Conservation (phyloP, 2,797 vertebrate species). For the Pseudochirops corinnae region DNA sequence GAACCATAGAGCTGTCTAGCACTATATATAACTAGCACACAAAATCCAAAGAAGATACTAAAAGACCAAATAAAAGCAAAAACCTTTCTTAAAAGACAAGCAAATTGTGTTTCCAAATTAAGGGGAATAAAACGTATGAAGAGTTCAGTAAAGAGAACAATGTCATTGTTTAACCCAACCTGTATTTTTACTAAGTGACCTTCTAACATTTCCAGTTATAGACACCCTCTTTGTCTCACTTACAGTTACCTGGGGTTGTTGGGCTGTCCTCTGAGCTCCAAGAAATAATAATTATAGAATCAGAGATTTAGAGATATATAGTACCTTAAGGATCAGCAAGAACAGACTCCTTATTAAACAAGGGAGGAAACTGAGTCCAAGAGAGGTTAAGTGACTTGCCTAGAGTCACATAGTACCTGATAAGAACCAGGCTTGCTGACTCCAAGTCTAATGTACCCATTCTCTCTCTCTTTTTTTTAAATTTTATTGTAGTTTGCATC, state of each 20-base stretch:
- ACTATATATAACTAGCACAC: neutral
- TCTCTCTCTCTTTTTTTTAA: too few species aligned
- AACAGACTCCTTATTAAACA: neutral
- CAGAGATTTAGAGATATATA: neutral
- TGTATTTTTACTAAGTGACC: neutral
- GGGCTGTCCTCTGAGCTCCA: neutral
- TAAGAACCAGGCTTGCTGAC: too few species aligned
- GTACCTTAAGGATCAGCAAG: neutral
- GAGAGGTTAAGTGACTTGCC: neutral
- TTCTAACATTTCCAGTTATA: neutral
- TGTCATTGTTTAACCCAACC: neutral
- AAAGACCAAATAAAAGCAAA: neutral
- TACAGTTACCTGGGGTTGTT: neutral
- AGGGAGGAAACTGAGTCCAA: too few species aligned
- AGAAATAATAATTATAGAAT: neutral
- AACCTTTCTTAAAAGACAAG: neutral
- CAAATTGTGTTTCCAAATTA: neutral
- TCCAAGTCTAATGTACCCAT: too few species aligned
- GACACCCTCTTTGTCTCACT: neutral
- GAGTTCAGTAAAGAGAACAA: neutral
- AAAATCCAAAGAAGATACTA: neutral
- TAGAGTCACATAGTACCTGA: neutral
- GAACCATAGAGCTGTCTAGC: neutral
- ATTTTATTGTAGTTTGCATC: too few species aligned
- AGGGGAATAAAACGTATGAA: neutral